These are phyloP conservation scores for Lepus townsendii DNA, from an alignment of 2,797 vertebrate genomes.

Conservation along the genomic window DNA sequence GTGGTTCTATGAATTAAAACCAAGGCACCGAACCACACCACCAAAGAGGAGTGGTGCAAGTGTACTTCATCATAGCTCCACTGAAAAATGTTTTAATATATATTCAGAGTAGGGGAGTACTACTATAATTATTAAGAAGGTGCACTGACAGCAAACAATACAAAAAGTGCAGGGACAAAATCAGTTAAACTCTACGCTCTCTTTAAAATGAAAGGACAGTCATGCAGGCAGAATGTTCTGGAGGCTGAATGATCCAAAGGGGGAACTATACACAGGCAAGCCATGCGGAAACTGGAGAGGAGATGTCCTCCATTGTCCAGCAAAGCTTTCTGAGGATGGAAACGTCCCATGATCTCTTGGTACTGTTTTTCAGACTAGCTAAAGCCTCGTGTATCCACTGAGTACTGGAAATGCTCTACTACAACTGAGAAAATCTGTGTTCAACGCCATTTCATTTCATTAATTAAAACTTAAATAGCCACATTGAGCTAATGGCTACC, in stretches of 20 bases:
- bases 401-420: not conserved
- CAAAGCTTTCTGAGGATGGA: not conserved
- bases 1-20: constrained; percentile 79
- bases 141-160: constrained; percentile 55
- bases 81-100: constrained; percentile 47
- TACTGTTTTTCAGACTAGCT: not conserved
- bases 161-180: not conserved
- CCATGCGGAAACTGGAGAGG: not conserved
- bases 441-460: not conserved
- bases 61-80: constrained; percentile 65
- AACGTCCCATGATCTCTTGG: not conserved
- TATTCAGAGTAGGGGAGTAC: constrained; percentile 48
- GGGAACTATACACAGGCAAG: constrained; percentile 46
- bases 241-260: not conserved
- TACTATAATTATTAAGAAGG: constrained; percentile 53
- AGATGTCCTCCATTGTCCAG: not conserved
- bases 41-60: constrained; percentile 67
- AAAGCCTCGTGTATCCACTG: not conserved
- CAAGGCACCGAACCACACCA: constrained; percentile 32
- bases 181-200: constrained; percentile 13
- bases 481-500: not conserved
- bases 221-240: not conserved
- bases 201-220: constrained; percentile 32
- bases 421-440: not conserved
- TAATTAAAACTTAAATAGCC: constrained; percentile 16